A percentile compares a stretch with the other conserved stretches of the same genome.
phyloP scores from a whole-genome alignment of 1,140 invertebrate genomes.

The Macrotrachela quadricornifera region DNA sequence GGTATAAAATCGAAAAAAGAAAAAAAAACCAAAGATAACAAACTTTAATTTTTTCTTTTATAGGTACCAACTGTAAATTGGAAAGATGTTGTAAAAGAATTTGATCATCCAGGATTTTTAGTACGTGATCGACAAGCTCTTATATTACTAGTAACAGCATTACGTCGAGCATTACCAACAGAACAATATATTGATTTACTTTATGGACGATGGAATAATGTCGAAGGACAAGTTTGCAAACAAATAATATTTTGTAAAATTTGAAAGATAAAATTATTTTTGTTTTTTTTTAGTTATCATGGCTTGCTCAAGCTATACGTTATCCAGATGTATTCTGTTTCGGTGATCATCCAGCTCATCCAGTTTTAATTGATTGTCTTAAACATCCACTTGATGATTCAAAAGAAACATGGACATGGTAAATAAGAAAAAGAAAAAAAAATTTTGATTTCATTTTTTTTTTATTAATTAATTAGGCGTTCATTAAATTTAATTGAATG shows the following conservation, averaged over 20 bases:
- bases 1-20: constrained; percentile 23
- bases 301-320: constrained; percentile 54
- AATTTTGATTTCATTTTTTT: neutral
- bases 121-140: constrained; percentile 64
- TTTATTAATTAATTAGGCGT: constrained; percentile 24
- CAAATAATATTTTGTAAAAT: neutral
- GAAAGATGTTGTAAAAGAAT: constrained; percentile 68
- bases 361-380: constrained; percentile 60
- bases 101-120: constrained; percentile 70
- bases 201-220: constrained; percentile 71
- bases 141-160: constrained; percentile 51
- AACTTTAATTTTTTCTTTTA: neutral
- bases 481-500: constrained; percentile 71
- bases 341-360: constrained; percentile 60
- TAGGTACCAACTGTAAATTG: constrained; percentile 44
- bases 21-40: neutral
- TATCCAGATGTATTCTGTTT: constrained; percentile 81
- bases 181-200: constrained; percentile 55
- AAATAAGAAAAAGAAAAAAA: too few species aligned
- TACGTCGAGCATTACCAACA: constrained; percentile 44
- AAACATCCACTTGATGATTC: constrained; percentile 73
- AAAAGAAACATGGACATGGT: constrained; percentile 77
- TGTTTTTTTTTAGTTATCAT: constrained; percentile 43
- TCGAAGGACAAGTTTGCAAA: constrained; percentile 46
- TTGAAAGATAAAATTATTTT: constrained; percentile 9